Conservation (phyloP, 2,797 vertebrate genomes). For the Setipinna tenuifilis region DNA sequence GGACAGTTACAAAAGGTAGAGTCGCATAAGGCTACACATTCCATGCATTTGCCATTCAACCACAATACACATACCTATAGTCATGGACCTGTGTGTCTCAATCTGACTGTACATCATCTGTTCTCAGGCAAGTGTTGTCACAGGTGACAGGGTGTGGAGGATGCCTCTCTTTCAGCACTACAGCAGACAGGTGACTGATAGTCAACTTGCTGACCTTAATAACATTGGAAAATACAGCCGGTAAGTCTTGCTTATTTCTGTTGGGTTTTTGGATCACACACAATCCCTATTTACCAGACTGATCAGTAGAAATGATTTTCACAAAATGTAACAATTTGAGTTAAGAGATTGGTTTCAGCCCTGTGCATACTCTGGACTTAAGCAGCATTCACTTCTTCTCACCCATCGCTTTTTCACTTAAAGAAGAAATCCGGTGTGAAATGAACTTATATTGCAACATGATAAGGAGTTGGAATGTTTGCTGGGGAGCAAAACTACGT, state of each 20-base stretch:
- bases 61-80: neutral
- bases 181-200: slow-evolving; percentile 88
- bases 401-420: neutral
- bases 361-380: neutral
- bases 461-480: too few relatives aligned
- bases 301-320: too few relatives aligned
- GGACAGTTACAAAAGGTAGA: slow-evolving; percentile 86
- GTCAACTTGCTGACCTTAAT: slow-evolving; percentile 92
- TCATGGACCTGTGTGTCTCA: neutral
- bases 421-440: too few relatives aligned
- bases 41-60: neutral
- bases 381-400: neutral
- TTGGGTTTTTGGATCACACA: neutral
- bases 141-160: slow-evolving; percentile 96
- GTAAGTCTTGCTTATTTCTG: slow-evolving; percentile 63
- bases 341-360: neutral
- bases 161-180: slow-evolving; percentile 98
- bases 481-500: too few relatives aligned
- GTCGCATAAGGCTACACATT: neutral
- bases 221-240: slow-evolving; percentile 94
- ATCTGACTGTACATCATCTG: slow-evolving; percentile 28
- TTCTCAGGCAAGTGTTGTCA: slow-evolving; percentile 87
- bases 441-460: too few relatives aligned
- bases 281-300: too few relatives aligned
- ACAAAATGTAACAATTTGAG: too few relatives aligned